Evolutionary conservation across 2,797 vertebrate genomes (phyloP).

Genomic region (Acanthurus lineatus): DNA sequence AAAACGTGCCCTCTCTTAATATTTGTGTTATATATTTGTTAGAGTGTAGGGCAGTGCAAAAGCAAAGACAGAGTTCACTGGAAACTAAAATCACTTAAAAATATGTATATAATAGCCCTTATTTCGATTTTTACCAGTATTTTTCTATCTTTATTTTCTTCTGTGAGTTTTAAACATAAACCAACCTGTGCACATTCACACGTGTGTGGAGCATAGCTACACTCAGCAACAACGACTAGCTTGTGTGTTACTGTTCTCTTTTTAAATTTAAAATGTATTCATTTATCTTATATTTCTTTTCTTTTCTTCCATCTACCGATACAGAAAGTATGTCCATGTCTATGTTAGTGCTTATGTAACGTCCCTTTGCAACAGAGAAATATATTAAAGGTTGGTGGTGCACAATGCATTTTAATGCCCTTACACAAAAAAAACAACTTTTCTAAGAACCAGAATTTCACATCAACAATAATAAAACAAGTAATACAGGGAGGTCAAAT

Average conservation of each 20-base stretch:
- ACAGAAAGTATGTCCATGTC: background rate
- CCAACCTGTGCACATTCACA: background rate
- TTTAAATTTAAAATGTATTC: background rate
- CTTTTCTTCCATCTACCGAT: background rate
- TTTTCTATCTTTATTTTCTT: background rate
- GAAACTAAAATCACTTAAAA: background rate
- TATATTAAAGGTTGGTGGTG: background rate
- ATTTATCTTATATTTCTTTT: background rate
- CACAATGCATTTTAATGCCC: background rate
- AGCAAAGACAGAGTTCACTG: background rate
- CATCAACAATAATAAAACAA: slow-evolving; percentile 1
- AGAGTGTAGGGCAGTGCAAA: background rate
- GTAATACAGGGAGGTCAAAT: background rate
- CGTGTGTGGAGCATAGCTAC: background rate
- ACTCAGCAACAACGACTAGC: background rate
- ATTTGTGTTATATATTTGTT: background rate
- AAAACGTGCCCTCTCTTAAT: background rate
- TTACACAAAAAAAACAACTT: background rate
- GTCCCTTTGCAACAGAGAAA: background rate
- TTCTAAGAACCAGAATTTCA: background rate
- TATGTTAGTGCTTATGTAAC: background rate
- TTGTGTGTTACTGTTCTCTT: too few relatives aligned
- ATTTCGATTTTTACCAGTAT: background rate
- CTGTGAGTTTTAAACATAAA: background rate
- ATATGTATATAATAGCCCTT: background rate